phyloP scores from a whole-genome alignment of 1,140 invertebrate genomes.

The Phortica variegata region DNA sequence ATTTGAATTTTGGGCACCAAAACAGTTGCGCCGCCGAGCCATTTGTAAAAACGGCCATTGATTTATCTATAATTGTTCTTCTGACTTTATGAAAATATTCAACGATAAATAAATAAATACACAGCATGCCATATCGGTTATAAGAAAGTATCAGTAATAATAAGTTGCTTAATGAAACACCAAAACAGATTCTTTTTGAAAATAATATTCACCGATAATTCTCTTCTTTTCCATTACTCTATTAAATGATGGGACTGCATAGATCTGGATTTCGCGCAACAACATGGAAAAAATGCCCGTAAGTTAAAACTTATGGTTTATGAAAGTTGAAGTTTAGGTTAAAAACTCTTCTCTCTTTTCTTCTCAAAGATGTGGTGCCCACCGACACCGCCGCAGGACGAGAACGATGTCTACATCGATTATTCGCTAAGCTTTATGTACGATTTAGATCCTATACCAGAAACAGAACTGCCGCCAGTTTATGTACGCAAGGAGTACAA shows the following conservation, averaged over 20 bases:
- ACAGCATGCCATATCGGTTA: constrained; percentile 40
- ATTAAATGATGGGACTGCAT: constrained; percentile 15
- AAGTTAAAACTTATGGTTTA: constrained; percentile 57
- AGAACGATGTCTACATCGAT: constrained; percentile 90
- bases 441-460: constrained; percentile 77
- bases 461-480: constrained; percentile 80
- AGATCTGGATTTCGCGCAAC: constrained; percentile 74
- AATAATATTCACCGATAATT: constrained; percentile 52
- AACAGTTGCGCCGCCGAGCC: constrained; percentile 58
- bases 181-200: constrained; percentile 55
- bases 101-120: constrained; percentile 14
- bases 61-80: constrained; percentile 33
- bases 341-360: constrained; percentile 2
- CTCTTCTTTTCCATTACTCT: constrained; percentile 35
- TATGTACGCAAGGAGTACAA: constrained; percentile 81
- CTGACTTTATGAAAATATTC: constrained; percentile 38
- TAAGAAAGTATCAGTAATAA: constrained; percentile 1
- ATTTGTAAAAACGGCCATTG: constrained; percentile 36
- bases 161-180: constrained; percentile 38
- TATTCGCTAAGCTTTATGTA: constrained; percentile 82
- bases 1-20: constrained; percentile 63
- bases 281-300: constrained; percentile 75
- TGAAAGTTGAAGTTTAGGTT: background rate
- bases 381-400: constrained; percentile 88
- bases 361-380: constrained; percentile 86